Evolutionary conservation across 2,888 invertebrate genomes (phyloP), one percentile per base, ranked within the genome.

Genomic region (Arctia plantaginis): DNA sequence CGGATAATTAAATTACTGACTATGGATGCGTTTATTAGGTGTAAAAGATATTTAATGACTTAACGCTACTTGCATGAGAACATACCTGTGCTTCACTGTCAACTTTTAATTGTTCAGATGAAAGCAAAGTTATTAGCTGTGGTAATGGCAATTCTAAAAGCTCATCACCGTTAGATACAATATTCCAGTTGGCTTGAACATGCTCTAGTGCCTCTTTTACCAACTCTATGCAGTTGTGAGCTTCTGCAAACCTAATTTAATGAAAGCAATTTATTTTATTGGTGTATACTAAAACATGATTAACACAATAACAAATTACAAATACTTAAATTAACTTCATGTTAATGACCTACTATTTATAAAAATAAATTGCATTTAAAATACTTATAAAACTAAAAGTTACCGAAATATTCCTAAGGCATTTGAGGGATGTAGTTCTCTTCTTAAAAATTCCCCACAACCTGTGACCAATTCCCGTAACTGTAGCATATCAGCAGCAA

Each of bases 401-500:
- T 83, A 97, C 97, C 97, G 97, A 91, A 98, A 97, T 93, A 98
- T 98, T 89, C 99, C 99, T 88, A 99, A 96, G 76, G 98, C 98
- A 96, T 99, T 99, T 59, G 98, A 97, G 69, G 97, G 97, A 93
- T 98, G 98, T 75, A 99, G 94, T 94, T 99, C 98, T 85, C 97
- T 97, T 85, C 97, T 97, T 72, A 99, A 96, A 92, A 98, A 99
- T 88, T 98, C 97, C 77, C 98, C 98, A 91, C 99, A 99, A 13
- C 98, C 97, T 72, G 97, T 96, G 27, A 99, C 98, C 64, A 96
- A 89, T 91, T 98, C 98, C 82, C 97, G 96, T 68, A 99, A 94
- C 91, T 98, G 98, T 77, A 99, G 94, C 99, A 99, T 99, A 92
- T 99, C 99, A 66, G 99, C 98, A 66, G 98, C 98, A 80, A 98